Evolutionary conservation across 2,888 invertebrate genomes (phyloP).

Genomic region (Himalopsyche anomala): DNA sequence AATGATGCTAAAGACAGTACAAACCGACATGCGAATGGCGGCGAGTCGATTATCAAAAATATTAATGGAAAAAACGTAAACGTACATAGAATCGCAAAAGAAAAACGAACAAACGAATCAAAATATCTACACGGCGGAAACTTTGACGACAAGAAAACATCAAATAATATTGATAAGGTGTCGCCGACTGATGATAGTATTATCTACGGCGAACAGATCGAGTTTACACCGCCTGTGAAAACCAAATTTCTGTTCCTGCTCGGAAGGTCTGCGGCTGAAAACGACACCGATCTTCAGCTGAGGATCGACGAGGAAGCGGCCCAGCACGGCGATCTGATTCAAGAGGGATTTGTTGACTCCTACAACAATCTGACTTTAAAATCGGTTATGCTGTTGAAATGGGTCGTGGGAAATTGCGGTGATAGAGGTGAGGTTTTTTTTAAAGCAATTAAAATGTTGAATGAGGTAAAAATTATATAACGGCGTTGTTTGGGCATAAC

Average conservation of each 20-base stretch:
- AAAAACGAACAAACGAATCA: background rate
- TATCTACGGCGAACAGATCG: background rate
- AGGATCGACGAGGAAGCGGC: conserved; percentile 82
- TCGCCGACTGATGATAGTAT: background rate
- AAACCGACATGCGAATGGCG: background rate
- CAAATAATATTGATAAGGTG: background rate
- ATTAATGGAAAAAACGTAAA: background rate
- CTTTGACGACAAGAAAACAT: background rate
- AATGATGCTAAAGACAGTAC: background rate
- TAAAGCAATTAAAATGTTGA: background rate
- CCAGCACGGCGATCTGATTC: conserved; percentile 85
- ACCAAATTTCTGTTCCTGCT: conserved; percentile 73
- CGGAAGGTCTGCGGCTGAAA: conserved; percentile 79
- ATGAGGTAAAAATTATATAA: no score
- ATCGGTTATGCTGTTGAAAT: conserved; percentile 89
- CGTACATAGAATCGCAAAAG: background rate
- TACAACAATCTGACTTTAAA: conserved; percentile 93
- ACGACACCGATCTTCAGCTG: conserved; percentile 78
- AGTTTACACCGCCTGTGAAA: conserved; percentile 47
- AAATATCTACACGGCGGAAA: conserved; percentile 3
- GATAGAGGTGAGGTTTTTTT: conserved; percentile 69
- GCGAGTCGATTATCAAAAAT: background rate
- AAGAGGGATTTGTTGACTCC: conserved; percentile 89
- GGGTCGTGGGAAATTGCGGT: conserved; percentile 83
- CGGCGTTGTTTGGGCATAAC: no score